These are phyloP conservation scores for Glyphotaelius pellucidus DNA, from an alignment of 2,888 invertebrate species.

Conservation along the genomic window DNA sequence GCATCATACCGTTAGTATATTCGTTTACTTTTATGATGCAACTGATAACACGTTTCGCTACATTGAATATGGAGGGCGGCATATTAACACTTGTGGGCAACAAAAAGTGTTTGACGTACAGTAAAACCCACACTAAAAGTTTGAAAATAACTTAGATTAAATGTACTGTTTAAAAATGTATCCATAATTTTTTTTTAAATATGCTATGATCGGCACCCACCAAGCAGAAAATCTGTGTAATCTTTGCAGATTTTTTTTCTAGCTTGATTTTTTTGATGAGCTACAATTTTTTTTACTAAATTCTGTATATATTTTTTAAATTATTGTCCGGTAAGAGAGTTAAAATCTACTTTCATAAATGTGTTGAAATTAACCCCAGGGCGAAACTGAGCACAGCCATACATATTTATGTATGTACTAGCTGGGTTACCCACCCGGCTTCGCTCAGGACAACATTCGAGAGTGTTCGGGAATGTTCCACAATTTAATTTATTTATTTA, in stretches of 20 bases:
- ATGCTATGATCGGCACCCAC: neutral
- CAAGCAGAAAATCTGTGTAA: no score
- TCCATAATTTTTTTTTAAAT: neutral
- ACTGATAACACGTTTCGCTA: neutral
- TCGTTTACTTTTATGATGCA: constrained; percentile 36
- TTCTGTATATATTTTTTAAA: neutral
- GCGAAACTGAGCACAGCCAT: neutral
- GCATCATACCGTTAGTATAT: constrained; percentile 75
- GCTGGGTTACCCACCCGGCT: no score
- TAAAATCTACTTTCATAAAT: neutral
- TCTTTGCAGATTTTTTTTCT: no score
- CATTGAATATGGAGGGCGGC: neutral
- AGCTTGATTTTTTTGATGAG: no score
- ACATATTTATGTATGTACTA: neutral
- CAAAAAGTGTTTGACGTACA: neutral
- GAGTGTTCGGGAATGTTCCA: no score
- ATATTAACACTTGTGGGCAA: neutral
- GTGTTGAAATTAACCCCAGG: neutral
- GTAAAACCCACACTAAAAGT: neutral
- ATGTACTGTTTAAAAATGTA: neutral
- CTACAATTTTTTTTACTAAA: no score
- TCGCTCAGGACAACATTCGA: no score
- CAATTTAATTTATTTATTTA: no score
- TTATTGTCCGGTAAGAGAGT: neutral
- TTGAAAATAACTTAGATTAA: neutral